Conservation (phyloP, 2,888 invertebrate species). For the Tipula confusa region DNA sequence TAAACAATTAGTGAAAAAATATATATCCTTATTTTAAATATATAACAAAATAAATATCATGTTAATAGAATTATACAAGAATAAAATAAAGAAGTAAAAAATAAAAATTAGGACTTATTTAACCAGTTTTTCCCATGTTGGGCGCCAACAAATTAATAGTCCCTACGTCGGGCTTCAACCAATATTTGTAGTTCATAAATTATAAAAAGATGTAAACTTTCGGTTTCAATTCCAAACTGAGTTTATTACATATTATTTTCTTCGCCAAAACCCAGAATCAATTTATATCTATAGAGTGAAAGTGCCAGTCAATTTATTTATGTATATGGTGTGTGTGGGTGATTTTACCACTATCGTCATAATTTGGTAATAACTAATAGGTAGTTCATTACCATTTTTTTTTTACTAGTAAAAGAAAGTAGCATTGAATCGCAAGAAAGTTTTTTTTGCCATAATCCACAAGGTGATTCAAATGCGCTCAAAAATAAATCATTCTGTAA, state of each 20-base stretch:
- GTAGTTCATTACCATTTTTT: not conserved
- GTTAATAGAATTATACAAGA: conserved; percentile 13
- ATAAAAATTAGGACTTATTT: not conserved
- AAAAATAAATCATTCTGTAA: not conserved
- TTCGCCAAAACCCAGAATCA: too few species aligned
- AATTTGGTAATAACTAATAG: not conserved
- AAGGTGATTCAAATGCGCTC: not conserved
- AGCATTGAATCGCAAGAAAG: not conserved
- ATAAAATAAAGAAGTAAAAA: conserved; percentile 12
- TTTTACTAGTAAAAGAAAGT: not conserved
- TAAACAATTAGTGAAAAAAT: not conserved
- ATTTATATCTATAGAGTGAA: conserved; percentile 7
- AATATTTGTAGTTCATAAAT: too few species aligned
- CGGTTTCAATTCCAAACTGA: too few species aligned
- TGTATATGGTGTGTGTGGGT: not conserved
- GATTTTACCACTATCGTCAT: not conserved
- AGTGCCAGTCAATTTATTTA: not conserved
- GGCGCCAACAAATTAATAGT: not conserved
- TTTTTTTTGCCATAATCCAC: not conserved
- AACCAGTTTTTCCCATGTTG: not conserved
- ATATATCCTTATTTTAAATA: conserved; percentile 21
- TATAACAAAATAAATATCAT: not conserved
- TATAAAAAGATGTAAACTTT: too few species aligned
- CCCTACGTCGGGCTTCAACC: too few species aligned
- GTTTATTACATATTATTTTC: too few species aligned